Base-by-base conservation (phyloP, 2,888 invertebrate genomes). In the Caradrina clavipalpis region DNA sequence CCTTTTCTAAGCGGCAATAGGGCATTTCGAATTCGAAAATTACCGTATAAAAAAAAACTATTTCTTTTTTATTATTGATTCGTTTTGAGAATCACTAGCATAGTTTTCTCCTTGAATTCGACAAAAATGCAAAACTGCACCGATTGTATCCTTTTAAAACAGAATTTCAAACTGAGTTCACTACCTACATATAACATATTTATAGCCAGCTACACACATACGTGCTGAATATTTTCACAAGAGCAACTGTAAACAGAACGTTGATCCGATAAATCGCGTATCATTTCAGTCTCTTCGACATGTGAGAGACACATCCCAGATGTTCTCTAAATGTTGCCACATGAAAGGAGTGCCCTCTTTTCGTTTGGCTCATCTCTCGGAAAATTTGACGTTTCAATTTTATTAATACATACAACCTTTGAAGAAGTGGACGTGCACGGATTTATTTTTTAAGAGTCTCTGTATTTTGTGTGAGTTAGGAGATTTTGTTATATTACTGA, bases 231-330 rank as follows among this genome's bases (percentile, higher is more conserved):
- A 87, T 86, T 81, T 87, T 78, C 78, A 79, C 73, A 73, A 83
- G 82, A 80, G 70, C 83, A 76, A 82, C 83, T 82, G 84, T 82
- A 91, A 88, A 89, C 86, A 86, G 81, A 86, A 86, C 87, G 80
- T 84, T 92, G 91, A 92, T 92, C 90, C 88, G 83, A 79, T 87
- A 91, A 91, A 90, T 88, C 89, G 82, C 83, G 86, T 86, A 91
- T 90, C 88, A 89, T 88, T 88, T 88, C 87, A 77, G 87, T 90
- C 85, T 86, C 87, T 87, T 91, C 90, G 89, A 91, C 90, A 89
- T 86, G 84, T 89, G 90, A 91, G 77, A 87, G 91, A 93, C 89
- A 88, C 80, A 88, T 87, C 69, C 90, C 94, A 94, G 94, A 94
- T 89, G 92, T 84, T 89, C 85, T 74, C 82, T 82, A 86, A 89